These are phyloP conservation scores for Plemyria rubiginata DNA, from an alignment of 2,888 invertebrate genomes.

Conservation along the genomic window DNA sequence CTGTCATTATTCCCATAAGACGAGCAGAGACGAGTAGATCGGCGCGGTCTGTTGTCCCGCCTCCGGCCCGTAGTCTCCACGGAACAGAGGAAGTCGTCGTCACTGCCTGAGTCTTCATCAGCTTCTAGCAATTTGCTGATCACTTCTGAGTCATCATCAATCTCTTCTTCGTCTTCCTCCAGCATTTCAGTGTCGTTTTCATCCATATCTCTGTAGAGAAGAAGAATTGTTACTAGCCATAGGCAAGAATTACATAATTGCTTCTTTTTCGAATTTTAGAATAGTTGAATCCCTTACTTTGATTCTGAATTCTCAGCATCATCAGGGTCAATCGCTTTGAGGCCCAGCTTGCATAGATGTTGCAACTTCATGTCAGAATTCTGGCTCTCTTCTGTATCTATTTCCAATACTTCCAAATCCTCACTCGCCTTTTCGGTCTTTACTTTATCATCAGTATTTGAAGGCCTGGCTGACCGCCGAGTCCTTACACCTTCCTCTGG, in stretches of 20 bases:
- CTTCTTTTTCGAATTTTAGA: not conserved
- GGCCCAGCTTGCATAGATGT: slow-evolving; percentile 84
- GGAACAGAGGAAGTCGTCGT: slow-evolving; percentile 65
- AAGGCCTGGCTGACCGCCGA: slow-evolving; percentile 60
- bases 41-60: slow-evolving; percentile 49
- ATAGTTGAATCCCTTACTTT: slow-evolving; percentile 22
- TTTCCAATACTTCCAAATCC: slow-evolving; percentile 48
- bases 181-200: slow-evolving; percentile 50
- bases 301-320: slow-evolving; percentile 57
- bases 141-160: slow-evolving; percentile 73
- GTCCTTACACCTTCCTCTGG: slow-evolving; percentile 72
- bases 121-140: slow-evolving; percentile 73
- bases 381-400: slow-evolving; percentile 59
- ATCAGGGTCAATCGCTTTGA: slow-evolving; percentile 70
- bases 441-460: slow-evolving; percentile 45
- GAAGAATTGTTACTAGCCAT: not conserved
- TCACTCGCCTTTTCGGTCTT: slow-evolving; percentile 38
- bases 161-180: slow-evolving; percentile 59
- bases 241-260: no score
- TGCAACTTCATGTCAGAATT: slow-evolving; percentile 83
- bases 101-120: slow-evolving; percentile 62
- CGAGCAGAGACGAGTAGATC: slow-evolving; percentile 61
- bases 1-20: slow-evolving; percentile 53
- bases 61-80: slow-evolving; percentile 46
- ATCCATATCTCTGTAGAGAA: slow-evolving; percentile 44